phyloP scores from a whole-genome alignment of 2,888 invertebrate genomes.

The Pyrrhosoma nymphula region DNA sequence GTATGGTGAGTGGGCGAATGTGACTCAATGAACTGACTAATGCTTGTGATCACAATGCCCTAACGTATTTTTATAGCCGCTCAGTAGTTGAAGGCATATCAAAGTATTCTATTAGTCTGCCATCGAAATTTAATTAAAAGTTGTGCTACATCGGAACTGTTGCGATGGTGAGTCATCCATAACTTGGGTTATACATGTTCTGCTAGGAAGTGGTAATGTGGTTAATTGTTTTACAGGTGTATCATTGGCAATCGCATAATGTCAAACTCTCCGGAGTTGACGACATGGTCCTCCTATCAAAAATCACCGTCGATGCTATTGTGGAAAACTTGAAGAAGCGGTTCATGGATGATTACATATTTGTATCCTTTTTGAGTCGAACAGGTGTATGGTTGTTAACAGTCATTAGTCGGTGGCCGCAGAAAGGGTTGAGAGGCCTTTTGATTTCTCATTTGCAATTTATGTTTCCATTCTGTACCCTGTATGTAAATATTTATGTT shows the following conservation, averaged over 20 bases:
- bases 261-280: conserved; percentile 85
- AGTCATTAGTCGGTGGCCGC: too few relatives aligned
- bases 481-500: too few relatives aligned
- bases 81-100: background rate
- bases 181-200: background rate
- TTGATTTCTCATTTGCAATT: too few relatives aligned
- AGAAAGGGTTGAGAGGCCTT: too few relatives aligned
- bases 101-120: background rate
- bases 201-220: background rate
- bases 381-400: too few relatives aligned
- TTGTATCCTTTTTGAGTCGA: conserved; percentile 79
- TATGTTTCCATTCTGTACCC: too few relatives aligned
- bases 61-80: background rate
- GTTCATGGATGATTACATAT: conserved; percentile 84
- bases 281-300: conserved; percentile 85
- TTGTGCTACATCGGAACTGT: background rate
- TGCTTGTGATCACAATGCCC: background rate
- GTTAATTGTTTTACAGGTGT: conserved; percentile 77
- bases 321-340: conserved; percentile 84
- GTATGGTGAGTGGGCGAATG: conserved; percentile 41
- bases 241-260: conserved; percentile 86
- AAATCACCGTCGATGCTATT: conserved; percentile 82
- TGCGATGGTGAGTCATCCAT: conserved; percentile 39
- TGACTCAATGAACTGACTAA: conserved; percentile 45
- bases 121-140: background rate